Evolutionary conservation across 2,797 vertebrate species (phyloP).

Genomic region (Tapirus indicus): DNA sequence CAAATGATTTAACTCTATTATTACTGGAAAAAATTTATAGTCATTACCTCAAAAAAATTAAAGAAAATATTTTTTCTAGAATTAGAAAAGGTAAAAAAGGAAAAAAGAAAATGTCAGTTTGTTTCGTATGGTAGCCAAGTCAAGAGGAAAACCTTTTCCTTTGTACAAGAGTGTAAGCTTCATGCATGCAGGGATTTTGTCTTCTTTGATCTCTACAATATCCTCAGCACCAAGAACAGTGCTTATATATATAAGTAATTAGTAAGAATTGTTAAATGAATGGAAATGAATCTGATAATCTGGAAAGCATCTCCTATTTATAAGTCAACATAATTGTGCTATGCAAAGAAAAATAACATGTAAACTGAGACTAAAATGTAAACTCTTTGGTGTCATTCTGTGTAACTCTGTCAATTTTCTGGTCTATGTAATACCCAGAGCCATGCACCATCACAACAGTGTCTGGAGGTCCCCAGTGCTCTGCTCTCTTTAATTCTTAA

Average conservation of each 20-base stretch:
- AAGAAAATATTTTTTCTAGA: not conserved
- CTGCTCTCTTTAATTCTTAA: not conserved
- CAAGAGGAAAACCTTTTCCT: not conserved
- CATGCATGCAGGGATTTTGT: not conserved
- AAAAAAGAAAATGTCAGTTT: not conserved
- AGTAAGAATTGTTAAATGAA: not conserved
- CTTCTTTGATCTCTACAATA: not conserved
- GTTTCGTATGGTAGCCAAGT: not conserved
- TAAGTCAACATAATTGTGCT: not conserved
- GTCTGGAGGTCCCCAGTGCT: not conserved
- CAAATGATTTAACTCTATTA: not conserved
- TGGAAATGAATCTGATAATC: not conserved
- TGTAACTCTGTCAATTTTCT: not conserved
- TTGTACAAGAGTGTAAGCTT: not conserved
- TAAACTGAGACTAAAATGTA: not conserved
- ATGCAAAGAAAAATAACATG: not conserved
- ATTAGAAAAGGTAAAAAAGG: not conserved
- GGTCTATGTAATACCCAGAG: not conserved
- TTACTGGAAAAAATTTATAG: not conserved
- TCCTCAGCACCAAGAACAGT: not conserved
- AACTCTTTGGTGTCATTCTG: not conserved
- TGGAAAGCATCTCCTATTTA: not conserved
- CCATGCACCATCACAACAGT: no score
- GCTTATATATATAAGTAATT: not conserved
- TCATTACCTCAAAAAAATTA: not conserved